phyloP scores from a whole-genome alignment of 2,797 vertebrate genomes.

The Streptopelia turtur region DNA sequence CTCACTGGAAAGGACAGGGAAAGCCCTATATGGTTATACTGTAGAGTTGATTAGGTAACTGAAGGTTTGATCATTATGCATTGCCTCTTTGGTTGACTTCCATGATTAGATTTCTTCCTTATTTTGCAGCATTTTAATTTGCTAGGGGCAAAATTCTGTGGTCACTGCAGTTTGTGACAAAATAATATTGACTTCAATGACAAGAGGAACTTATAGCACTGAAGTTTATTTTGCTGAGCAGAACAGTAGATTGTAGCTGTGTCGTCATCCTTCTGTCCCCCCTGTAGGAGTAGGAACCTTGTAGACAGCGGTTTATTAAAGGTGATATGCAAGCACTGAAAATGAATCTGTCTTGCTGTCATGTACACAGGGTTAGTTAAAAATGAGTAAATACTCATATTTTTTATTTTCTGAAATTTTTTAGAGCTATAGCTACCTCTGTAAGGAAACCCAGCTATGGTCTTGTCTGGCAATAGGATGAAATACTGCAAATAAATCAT shows the following conservation, averaged over 20 bases:
- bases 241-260: not conserved
- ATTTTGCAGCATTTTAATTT: not conserved
- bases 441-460: not conserved
- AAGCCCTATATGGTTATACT: not conserved
- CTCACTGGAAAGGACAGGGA: not conserved
- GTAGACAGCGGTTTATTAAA: not conserved
- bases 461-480: not conserved
- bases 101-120: not conserved
- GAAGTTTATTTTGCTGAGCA: not conserved
- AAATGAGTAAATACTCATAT: not conserved
- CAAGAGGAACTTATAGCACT: not conserved
- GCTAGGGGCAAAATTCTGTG: not conserved
- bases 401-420: not conserved
- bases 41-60: not conserved
- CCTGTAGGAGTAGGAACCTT: not conserved
- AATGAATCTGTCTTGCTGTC: not conserved
- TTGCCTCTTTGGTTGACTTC: not conserved
- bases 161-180: not conserved
- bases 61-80: not conserved
- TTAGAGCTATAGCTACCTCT: not conserved
- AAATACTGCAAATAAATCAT: not conserved
- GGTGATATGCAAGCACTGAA: not conserved
- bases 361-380: not conserved
- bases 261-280: not conserved
- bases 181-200: not conserved